Base-by-base conservation (phyloP, 2,113 vertebrate species). In the Seriola aureovittata region DNA sequence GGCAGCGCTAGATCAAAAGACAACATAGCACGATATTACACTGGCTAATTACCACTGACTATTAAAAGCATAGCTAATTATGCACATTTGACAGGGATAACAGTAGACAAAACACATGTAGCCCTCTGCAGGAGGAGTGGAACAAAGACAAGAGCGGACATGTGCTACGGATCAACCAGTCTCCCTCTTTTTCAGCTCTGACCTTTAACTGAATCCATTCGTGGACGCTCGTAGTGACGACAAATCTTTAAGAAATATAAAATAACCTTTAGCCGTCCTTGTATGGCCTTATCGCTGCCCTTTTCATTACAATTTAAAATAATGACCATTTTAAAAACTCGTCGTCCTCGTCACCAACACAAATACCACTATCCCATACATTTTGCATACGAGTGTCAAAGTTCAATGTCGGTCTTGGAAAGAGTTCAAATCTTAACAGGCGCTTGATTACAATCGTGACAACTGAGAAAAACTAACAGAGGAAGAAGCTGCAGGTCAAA, bases 131-230 rank as follows among this genome's bases (percentile, higher is more conserved):
- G 73, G 48, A 76, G 63, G 21, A 71, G 44, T 0, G 38, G 3
- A 29, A 69, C 25, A n/a, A 52, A 58, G 62, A 62, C 5, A 29
- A 29, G 10, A 71, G 68, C n/a, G 1, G 54, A 75, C 25, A 38
- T 44, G 29, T 48, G 71, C 57, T 58, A 52, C 48, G 29, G 42
- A 81, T 73, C 32, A 69, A 34, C 23, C 32, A 4, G 4, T 82
- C 57, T 62, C 69, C 44, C 1, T 36, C 25, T 40, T 82, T 34
- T 44, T 81, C 84, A 74, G 6, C 4, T 4, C 34, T 58, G 71
- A 82, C 64, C 59, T 84, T 78, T 59, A 19, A 78, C 42, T 63
- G 57, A 78, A 75, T 85, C 72, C 59, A 52, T 34, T 1, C 13
- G 4, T 48, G 23, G 46, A 50, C 34, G 54, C n/a, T 58, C 38